A percentile compares a stretch with the other conserved stretches of the same genome.
phyloP scores from a whole-genome alignment of 2,797 vertebrate genomes.

The Propithecus deckenii region DNA sequence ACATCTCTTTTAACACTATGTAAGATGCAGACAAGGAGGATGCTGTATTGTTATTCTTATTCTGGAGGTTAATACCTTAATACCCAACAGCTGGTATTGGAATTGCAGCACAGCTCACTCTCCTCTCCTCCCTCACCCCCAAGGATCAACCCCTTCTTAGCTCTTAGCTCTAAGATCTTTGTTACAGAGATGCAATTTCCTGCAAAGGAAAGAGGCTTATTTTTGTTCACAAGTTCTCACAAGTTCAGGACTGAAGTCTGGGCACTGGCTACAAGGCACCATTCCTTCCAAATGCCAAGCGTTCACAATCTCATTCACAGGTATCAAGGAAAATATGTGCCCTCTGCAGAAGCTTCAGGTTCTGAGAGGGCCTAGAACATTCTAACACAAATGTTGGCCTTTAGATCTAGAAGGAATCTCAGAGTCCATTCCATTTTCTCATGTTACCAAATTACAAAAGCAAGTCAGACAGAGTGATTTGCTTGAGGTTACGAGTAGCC shows the following conservation, averaged over 20 bases:
- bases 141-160: not conserved
- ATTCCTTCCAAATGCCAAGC: not conserved
- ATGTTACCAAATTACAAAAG: not conserved
- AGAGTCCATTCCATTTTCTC: not conserved
- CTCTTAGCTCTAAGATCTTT: not conserved
- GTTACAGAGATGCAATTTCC: not conserved
- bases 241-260: not conserved
- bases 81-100: not conserved
- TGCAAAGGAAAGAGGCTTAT: not conserved
- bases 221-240: not conserved
- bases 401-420: not conserved
- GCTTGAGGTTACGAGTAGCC: not conserved
- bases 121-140: accelerated
- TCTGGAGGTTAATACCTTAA: not conserved
- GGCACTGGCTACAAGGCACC: too few species aligned
- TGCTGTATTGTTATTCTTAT: not conserved
- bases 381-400: not conserved
- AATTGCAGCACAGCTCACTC: not conserved
- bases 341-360: not conserved
- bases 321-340: not conserved
- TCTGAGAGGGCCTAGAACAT: not conserved
- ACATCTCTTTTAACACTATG: not conserved
- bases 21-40: not conserved
- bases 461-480: not conserved
- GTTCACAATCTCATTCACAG: not conserved